Conservation (phyloP, 1,140 invertebrate species). For the Temnothorax curvispinosus region DNA sequence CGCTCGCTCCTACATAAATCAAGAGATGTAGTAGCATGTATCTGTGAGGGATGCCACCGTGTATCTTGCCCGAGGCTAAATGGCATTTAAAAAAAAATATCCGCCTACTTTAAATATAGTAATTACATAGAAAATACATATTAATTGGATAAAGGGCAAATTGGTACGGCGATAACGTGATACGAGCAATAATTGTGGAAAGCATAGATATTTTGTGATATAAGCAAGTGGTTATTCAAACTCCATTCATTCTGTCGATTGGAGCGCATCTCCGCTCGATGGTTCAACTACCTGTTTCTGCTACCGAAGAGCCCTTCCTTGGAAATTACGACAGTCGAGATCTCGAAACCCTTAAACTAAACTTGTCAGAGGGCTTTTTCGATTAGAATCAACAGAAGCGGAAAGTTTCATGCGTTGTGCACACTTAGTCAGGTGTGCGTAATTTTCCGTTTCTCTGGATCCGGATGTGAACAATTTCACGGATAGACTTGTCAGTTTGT, state of each 20-base stretch:
- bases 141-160: not conserved
- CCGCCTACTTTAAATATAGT: not conserved
- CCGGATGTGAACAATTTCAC: constrained; percentile 44
- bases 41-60: not conserved
- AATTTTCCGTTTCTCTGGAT: constrained; percentile 67
- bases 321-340: not conserved
- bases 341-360: constrained; percentile 41
- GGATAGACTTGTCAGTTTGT: constrained; percentile 4
- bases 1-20: constrained; percentile 65
- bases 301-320: constrained; percentile 34
- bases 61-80: not conserved
- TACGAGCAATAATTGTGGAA: not conserved
- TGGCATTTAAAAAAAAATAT: not conserved
- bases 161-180: not conserved
- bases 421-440: constrained; percentile 67
- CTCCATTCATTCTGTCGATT: constrained; percentile 47
- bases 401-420: constrained; percentile 69
- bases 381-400: constrained; percentile 65
- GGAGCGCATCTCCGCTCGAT: constrained; percentile 56
- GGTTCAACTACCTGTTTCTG: constrained; percentile 66
- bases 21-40: constrained; percentile 16
- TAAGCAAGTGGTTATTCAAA: not conserved
- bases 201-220: not conserved
- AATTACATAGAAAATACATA: not conserved
- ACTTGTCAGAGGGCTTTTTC: constrained; percentile 36